These are phyloP conservation scores for Coleophora deauratella DNA, from an alignment of 2,888 invertebrate genomes.

Conservation along the genomic window DNA sequence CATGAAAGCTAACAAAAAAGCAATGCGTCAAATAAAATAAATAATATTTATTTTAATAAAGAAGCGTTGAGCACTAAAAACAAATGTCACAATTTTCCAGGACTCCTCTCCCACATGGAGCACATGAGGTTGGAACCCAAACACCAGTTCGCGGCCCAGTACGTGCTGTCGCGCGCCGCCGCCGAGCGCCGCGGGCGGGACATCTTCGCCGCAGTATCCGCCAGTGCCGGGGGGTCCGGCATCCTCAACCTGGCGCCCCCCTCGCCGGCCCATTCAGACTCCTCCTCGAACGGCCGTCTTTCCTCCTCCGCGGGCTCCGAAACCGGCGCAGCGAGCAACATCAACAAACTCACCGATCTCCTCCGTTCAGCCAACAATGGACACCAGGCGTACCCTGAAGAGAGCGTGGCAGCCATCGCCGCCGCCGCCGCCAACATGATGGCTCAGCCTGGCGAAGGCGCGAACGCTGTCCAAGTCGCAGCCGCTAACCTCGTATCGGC, in stretches of 20 bases:
- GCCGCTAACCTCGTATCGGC: slow-evolving; percentile 85
- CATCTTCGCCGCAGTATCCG: slow-evolving; percentile 79
- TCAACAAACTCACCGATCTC: slow-evolving; percentile 74
- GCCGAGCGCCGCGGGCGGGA: slow-evolving; percentile 92
- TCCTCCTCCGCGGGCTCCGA: slow-evolving; percentile 88
- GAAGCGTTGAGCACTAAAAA: no score
- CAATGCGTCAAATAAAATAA: no score
- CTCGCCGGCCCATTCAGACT: slow-evolving; percentile 89
- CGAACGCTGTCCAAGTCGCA: slow-evolving; percentile 81
- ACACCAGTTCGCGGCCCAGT: slow-evolving; percentile 96
- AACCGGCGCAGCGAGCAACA: slow-evolving; percentile 77
- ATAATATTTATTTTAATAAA: no score
- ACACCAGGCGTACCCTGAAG: slow-evolving; percentile 77
- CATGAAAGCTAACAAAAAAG: no score
- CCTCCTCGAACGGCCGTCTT: slow-evolving; percentile 86
- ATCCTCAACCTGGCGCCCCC: slow-evolving; percentile 84
- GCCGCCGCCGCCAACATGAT: slow-evolving; percentile 77
- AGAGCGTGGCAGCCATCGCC: slow-evolving; percentile 82
- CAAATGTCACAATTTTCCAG: slow-evolving; percentile 62
- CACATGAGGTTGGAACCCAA: slow-evolving; percentile 98
- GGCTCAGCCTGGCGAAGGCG: slow-evolving; percentile 75
- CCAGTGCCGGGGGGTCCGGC: slow-evolving; percentile 77
- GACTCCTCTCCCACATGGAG: slow-evolving; percentile 94
- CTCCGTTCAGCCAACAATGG: slow-evolving; percentile 79
- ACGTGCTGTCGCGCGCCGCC: slow-evolving; percentile 91